Evolutionary conservation across 2,113 vertebrate species (phyloP), one percentile per base, ranked within the genome.

Genomic region (Xyrauchen texanus): DNA sequence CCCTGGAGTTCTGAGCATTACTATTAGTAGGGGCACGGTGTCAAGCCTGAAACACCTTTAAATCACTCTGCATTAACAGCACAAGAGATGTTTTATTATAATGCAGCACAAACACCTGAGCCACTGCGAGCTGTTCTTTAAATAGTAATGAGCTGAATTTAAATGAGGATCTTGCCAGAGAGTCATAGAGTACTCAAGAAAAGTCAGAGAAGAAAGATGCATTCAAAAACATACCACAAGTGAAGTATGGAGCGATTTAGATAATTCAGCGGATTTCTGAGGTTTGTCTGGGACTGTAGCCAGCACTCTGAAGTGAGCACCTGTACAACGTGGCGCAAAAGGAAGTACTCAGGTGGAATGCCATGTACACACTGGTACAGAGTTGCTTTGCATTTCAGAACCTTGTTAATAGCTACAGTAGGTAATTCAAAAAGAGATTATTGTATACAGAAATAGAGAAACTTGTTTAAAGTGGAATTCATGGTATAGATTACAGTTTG

Each of bases 61-160:
- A 63, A 78, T 68, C 67, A 53, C 68, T 78, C 60, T 46, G 68
- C 13, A 66, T 62, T 77, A 67, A 63, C 46, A 16, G 45, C 76
- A 15, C 21, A 13, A 44, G 68, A 66, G 63, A 42, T 21, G 55
- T 47, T 45, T 61, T 63, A 77, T 77, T 77, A 49, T 68, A 68
- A 83, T 77, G 57, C 72, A 68, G 62, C 51, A 73, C 55, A 80
- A 77, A 73, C 63, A 9, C 62, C 69, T 55, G 15, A 66, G 68
- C 61, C 69, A 63, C 15, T 21, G 63, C 13, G 46, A 66, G 68
- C 13, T 58, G 75, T 79, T 64, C 68, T 34, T 57, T 81, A 76
- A 84, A 84, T 84, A 64, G 62, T 73, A 83, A 83, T 52, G 63
- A 80, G 62, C 4, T 74, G 52, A 51, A 68, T 83, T 80, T 77